These are phyloP conservation scores for Cotesia typhae DNA, from an alignment of 1,140 invertebrate genomes.

Conservation along the genomic window DNA sequence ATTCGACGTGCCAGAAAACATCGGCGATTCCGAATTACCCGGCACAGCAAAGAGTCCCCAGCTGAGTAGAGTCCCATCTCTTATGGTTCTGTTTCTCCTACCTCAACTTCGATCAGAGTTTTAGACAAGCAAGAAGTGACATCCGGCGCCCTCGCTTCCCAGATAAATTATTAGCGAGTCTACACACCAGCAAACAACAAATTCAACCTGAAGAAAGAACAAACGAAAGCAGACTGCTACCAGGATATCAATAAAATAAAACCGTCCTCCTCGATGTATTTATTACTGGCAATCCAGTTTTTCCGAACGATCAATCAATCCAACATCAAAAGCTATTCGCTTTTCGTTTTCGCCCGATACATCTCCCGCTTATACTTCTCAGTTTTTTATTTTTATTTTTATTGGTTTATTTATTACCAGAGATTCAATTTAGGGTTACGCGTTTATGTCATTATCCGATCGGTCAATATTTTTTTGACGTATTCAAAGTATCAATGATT, in stretches of 20 bases:
- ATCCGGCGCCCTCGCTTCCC: constrained; percentile 28
- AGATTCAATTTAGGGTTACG: too few species aligned
- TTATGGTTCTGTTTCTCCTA: not conserved
- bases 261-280: constrained; percentile 35
- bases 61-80: not conserved
- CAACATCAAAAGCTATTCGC: not conserved
- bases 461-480: too few species aligned
- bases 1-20: constrained; percentile 51
- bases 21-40: constrained; percentile 34
- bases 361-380: too few species aligned
- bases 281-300: constrained; percentile 39
- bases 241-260: constrained; percentile 35
- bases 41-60: too few species aligned
- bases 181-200: constrained; percentile 6
- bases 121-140: constrained; percentile 42
- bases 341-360: too few species aligned
- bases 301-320: constrained; percentile 15
- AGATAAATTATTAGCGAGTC: constrained; percentile 40
- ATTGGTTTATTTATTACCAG: too few species aligned
- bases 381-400: too few species aligned
- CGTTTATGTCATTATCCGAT: too few species aligned
- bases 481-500: too few species aligned
- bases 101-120: constrained; percentile 19
- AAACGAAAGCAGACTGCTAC: constrained; percentile 14
- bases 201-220: not conserved